Conservation (phyloP, 2,113 vertebrate species). For the Ageneiosus marmoratus region DNA sequence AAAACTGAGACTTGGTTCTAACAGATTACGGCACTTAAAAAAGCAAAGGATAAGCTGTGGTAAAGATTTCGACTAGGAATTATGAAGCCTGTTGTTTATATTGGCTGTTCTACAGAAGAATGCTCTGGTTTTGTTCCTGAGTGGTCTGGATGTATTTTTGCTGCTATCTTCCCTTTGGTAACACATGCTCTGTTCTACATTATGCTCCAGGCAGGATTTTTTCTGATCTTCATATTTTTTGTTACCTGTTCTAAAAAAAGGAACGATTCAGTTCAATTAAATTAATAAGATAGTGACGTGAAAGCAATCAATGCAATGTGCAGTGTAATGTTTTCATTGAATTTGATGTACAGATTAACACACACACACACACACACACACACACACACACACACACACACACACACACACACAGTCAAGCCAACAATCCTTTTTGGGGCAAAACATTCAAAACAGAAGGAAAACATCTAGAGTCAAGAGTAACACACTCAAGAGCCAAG, state of each 20-base stretch:
- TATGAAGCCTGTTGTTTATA: neutral
- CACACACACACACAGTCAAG: neutral
- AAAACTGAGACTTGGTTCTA: neutral
- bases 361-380: neutral
- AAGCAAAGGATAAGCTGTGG: neutral
- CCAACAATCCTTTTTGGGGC: neutral
- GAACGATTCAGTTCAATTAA: neutral
- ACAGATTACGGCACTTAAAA: neutral
- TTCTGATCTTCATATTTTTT: neutral
- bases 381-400: neutral
- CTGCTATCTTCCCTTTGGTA: conserved; percentile 1
- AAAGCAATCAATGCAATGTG: neutral
- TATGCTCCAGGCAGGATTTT: neutral
- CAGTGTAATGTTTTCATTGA: neutral
- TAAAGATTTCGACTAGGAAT: neutral
- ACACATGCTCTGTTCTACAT: conserved; percentile 3
- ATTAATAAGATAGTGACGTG: neutral
- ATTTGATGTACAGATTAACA: neutral
- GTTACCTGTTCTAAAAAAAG: neutral
- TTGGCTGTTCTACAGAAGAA: neutral
- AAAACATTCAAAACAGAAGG: neutral
- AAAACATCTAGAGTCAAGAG: neutral
- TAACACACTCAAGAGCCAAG: neutral
- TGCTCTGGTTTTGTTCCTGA: neutral
- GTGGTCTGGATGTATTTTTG: neutral